Percentiles rank a stretch among this genome's conserved stretches.
phyloP scores from a whole-genome alignment of 2,888 invertebrate species.

The Ophion costatus region DNA sequence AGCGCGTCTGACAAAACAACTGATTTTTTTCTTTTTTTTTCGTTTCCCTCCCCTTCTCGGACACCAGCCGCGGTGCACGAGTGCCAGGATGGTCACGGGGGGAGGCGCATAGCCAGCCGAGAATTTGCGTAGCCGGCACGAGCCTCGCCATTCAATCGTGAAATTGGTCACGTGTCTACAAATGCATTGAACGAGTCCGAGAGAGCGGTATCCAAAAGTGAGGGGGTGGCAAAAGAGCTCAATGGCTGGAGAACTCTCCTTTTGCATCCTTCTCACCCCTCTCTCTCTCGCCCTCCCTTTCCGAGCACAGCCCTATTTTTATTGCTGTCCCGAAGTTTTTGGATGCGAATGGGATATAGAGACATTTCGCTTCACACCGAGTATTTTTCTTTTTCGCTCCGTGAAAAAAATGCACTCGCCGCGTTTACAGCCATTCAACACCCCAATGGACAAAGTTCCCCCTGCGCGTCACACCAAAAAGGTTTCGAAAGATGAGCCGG shows the following conservation, averaged over 20 bases:
- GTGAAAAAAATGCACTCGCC: conserved; percentile 13
- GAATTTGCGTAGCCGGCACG: conserved; percentile 68
- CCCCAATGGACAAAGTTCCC: conserved; percentile 2
- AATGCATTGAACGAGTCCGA: conserved; percentile 73
- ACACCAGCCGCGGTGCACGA: conserved; percentile 38
- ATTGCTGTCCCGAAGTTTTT: conserved; percentile 3
- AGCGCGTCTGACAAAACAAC: conserved; percentile 46
- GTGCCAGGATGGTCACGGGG: conserved; percentile 31
- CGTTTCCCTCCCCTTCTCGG: conserved; percentile 51
- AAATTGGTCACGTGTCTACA: conserved; percentile 80
- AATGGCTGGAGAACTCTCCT: conserved; percentile 31
- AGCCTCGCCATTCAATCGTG: conserved; percentile 73
- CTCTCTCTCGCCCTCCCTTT: background rate
- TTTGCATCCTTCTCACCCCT: background rate
- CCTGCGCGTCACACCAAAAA: background rate
- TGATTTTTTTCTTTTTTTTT: background rate
- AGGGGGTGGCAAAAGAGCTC: conserved; percentile 36
- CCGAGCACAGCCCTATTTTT: background rate
- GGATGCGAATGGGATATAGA: conserved; percentile 6
- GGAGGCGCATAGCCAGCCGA: conserved; percentile 24
- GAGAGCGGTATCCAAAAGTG: conserved; percentile 34
- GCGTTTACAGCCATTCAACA: conserved; percentile 11
- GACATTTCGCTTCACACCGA: background rate
- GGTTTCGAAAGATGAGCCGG: conserved; percentile 12
- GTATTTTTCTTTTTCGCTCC: background rate